Percentiles rank a stretch among this genome's conserved stretches.
Evolutionary conservation across 2,888 invertebrate species (phyloP).

Genomic region (Eucera pruinosa): DNA sequence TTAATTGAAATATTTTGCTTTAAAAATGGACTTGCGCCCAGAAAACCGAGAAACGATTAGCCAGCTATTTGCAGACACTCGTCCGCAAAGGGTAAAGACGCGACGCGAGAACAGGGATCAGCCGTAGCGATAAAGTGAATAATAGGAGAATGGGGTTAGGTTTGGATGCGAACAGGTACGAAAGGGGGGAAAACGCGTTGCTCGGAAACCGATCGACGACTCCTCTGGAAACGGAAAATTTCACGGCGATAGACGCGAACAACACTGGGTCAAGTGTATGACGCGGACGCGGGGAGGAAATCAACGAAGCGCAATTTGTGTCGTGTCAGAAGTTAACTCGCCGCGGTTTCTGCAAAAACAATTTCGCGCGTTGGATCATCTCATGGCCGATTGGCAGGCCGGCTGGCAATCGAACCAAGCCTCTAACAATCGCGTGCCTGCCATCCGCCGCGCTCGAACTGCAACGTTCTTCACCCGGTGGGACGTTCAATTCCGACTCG

Average conservation of each 20-base stretch:
- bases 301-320: slow-evolving; percentile 44
- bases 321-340: slow-evolving; percentile 55
- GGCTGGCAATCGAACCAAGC: not conserved
- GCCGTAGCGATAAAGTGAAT: too few species aligned
- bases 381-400: not conserved
- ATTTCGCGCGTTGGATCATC: slow-evolving; percentile 11
- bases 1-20: too few species aligned
- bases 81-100: too few species aligned
- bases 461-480: too few species aligned
- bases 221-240: slow-evolving; percentile 51
- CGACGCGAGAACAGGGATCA: too few species aligned
- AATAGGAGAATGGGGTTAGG: too few species aligned
- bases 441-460: too few species aligned
- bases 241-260: slow-evolving; percentile 45
- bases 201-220: not conserved
- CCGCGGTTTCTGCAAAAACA: slow-evolving; percentile 37
- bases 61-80: too few species aligned
- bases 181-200: not conserved
- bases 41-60: too few species aligned
- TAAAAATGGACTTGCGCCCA: too few species aligned
- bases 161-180: not conserved
- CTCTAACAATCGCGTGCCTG: too few species aligned
- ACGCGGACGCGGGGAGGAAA: slow-evolving; percentile 30
- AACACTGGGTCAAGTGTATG: slow-evolving; percentile 58
- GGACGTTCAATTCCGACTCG: too few species aligned